Evolutionary conservation across 2,888 invertebrate species (phyloP), one percentile per base, ranked within the genome.

Genomic region (Pardosa pseudoannulata): DNA sequence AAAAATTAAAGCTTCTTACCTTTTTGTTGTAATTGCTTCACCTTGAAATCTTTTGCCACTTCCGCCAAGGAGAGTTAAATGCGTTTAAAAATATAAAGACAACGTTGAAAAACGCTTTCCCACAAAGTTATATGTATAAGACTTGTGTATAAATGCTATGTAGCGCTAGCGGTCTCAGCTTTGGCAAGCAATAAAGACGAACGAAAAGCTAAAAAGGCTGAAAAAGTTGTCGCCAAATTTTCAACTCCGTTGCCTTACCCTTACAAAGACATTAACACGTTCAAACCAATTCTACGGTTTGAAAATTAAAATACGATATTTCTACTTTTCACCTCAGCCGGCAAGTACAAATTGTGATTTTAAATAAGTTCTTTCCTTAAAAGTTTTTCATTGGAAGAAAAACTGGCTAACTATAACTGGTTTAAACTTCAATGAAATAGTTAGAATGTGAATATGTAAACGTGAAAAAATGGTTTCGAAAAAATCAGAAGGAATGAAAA

Each of bases 401-500:
- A 75, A 82, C 39, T 64, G 70, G 82, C 82, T 82, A 71, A 46
- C 68, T 78, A 67, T 80, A 28, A 71, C 46, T 29, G 56, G 23
- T 56, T 74, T 71, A 62, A 82, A 65, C 78, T 62, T 72, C 83
- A 78, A 83, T 36, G 62, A 78, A 72, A 73, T 36, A 75, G 75
- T 75, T 71, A 70, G 65, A 72, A 79, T 28, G 56, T 27, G 74
- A 82, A 75, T 29, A 73, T 39, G 70, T 75, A 82, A 82, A 75
- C 70, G 56, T 78, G 71, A 71, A 76, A 88, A 88, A 86, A 72
- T 36, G 80, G 68, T 87, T 72, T 36, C 73, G 71, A 85, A 81
- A 88, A 86, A 86, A 88, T 86, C 81, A 86, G 86, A 88, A 83
- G 73, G 81, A 81, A 85, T 73, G 75, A 89, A 88, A 88, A 88